Evolutionary conservation across 1,140 invertebrate genomes (phyloP), one percentile per base, ranked within the genome.

Genomic region (Camponotus pennsylvanicus): DNA sequence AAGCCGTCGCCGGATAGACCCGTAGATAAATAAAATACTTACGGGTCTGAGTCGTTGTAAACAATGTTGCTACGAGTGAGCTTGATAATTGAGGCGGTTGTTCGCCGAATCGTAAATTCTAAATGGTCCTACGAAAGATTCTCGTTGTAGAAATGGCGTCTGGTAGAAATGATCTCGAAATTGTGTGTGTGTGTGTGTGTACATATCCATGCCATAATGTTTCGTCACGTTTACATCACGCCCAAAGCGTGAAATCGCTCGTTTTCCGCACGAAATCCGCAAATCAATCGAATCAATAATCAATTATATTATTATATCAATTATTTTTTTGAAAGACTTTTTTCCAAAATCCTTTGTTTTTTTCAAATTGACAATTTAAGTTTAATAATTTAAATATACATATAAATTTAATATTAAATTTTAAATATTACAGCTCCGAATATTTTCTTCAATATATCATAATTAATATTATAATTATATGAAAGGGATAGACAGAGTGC

Each of bases 11-110:
- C 27, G 69, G 61, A 59, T 77, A 88, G 79, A 73, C 73, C 70
- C 83, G 78, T 78, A 89, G 86, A 91, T 91, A 91, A 91, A 89
- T 91, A 84, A 91, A 91, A 89, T 91, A 84, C 85, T 83, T 75
- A 70, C 64, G 84, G 66, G 63, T 18, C 49, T 18, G 67, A 79
- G 76, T 59, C 55, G 86, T 57, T 86, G 86, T 91, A 91, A 91
- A 91, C 86, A 91, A 91, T 86, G 86, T 89, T 88, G 67, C 73
- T 90, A 75, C 89, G 88, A 90, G 88, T 84, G 86, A 90, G 78
- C 89, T 79, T 84, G 89, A 90, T 90, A 90, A 90, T 90, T 90
- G 89, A 90, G 59, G 69, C 70, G 86, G 76, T 73, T 86, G 87
- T 63, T 86, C 84, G 61, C 57, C 73, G 66, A 86, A 49, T 89